phyloP scores from a whole-genome alignment of 2,888 invertebrate species.

The Anoncus sp. region DNA sequence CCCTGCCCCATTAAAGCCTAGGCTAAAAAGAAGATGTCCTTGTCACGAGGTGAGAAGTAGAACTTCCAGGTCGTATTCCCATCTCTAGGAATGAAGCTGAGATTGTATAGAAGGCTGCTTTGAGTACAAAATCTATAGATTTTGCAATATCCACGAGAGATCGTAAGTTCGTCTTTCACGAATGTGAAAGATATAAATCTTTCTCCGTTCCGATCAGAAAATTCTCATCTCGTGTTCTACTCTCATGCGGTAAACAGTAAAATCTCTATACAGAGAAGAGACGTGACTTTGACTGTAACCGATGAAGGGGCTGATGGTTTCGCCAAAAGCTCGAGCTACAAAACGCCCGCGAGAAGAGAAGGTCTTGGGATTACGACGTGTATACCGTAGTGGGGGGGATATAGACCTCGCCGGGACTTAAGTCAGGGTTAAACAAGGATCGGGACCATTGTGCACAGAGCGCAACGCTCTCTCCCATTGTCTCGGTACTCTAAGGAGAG shows the following conservation, averaged over 20 bases:
- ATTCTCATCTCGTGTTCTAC: neutral
- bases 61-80: neutral
- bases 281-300: conserved; percentile 19
- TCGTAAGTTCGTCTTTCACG: neutral
- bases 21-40: conserved; percentile 28
- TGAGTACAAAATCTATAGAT: too few relatives aligned
- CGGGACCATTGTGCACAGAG: conserved; percentile 81
- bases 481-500: conserved; percentile 79
- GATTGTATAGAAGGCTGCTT: neutral
- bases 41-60: neutral
- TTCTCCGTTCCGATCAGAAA: neutral
- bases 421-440: conserved; percentile 83
- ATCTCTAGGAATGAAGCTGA: neutral
- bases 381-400: conserved; percentile 81
- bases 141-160: neutral
- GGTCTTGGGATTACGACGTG: conserved; percentile 81
- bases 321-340: conserved; percentile 20
- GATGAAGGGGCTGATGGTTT: conserved; percentile 9
- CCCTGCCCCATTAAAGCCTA: conserved; percentile 76
- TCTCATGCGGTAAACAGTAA: neutral
- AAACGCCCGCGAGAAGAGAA: conserved; percentile 68
- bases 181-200: too few relatives aligned
- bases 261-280: neutral
- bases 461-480: conserved; percentile 78
- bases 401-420: conserved; percentile 80